Conservation (phyloP, 2,113 vertebrate species). For the Copsychus sechellarum region DNA sequence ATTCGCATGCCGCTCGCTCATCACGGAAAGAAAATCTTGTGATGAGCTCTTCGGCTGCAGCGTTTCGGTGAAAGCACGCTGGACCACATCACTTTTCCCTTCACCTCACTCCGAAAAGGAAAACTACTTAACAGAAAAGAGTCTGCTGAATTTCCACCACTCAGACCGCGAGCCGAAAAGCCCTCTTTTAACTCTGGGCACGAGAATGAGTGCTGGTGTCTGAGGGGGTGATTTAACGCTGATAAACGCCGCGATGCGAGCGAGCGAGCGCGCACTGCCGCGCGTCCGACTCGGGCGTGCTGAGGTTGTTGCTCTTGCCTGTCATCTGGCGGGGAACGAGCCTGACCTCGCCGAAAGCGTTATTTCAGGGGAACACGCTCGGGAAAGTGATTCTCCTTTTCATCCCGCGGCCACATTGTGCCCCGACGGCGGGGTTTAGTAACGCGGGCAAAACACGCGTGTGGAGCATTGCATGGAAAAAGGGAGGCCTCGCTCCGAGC, state of each 20-base stretch:
- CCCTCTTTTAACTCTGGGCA: background rate
- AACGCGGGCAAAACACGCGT: background rate
- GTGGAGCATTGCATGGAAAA: background rate
- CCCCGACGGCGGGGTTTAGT: background rate
- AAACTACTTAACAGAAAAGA: background rate
- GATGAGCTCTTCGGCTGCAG: constrained; percentile 34
- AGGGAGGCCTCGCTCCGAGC: background rate
- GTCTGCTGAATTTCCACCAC: background rate
- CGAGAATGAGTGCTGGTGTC: background rate
- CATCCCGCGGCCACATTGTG: background rate
- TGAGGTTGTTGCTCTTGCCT: constrained; percentile 20
- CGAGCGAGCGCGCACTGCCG: background rate
- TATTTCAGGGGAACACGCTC: background rate
- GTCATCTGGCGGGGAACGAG: constrained; percentile 39
- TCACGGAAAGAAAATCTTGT: background rate
- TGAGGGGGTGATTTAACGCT: background rate
- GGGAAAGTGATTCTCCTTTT: background rate
- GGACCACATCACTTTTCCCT: constrained; percentile 23
- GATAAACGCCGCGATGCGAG: background rate
- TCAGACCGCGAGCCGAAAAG: background rate
- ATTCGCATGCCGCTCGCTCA: background rate
- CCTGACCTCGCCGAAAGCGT: constrained; percentile 1
- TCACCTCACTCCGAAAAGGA: background rate
- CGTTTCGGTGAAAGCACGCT: background rate
- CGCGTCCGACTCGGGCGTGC: background rate